A percentile compares a stretch with the other conserved stretches of the same genome.
phyloP scores from a whole-genome alignment of 2,113 vertebrate genomes.

The Poecile atricapillus region DNA sequence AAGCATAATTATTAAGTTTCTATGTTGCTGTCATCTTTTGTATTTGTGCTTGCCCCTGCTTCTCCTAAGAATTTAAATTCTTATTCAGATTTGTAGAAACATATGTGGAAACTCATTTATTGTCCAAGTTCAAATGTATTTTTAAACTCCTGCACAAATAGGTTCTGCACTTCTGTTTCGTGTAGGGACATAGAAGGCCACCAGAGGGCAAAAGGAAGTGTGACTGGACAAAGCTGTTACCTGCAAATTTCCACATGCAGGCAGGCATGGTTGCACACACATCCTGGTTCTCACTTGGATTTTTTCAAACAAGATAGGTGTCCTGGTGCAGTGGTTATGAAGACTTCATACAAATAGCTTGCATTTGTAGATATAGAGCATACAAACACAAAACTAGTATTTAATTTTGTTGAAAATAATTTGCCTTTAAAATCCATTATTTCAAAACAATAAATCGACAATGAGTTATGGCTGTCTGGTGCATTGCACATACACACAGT shows the following conservation, averaged over 20 bases:
- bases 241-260: background rate
- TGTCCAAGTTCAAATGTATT: background rate
- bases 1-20: background rate
- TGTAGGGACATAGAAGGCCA: background rate
- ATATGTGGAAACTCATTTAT: background rate
- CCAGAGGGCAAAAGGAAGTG: slow-evolving; percentile 51
- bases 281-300: background rate
- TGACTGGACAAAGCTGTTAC: background rate
- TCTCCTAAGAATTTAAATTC: background rate
- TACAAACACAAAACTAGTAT: background rate
- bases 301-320: background rate
- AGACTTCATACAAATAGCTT: background rate
- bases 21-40: background rate
- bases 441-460: background rate
- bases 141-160: background rate
- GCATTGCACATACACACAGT: background rate
- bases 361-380: background rate
- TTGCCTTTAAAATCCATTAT: background rate
- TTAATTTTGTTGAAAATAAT: background rate
- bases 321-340: background rate
- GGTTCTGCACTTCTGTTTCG: background rate
- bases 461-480: background rate
- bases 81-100: background rate
- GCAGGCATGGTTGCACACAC: background rate
- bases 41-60: background rate